Evolutionary conservation across 1,140 invertebrate genomes (phyloP), one percentile per base, ranked within the genome.

Genomic region (Drosophila trapezifrons): DNA sequence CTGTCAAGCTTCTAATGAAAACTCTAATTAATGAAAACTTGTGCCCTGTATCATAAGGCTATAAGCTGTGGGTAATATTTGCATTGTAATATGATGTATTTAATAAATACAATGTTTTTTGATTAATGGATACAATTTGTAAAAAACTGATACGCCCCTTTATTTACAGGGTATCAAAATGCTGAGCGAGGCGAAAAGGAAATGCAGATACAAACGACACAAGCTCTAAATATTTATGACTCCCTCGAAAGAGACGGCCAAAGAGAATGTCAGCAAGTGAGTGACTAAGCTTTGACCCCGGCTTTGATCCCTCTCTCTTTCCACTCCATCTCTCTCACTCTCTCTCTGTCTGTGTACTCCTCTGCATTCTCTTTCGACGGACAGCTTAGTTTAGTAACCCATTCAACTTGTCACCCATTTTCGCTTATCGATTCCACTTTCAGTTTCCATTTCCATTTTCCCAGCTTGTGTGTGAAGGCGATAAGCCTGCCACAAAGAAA

Each of bases 321-420:
- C 57, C 8, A 1, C 22, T 27, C 17, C n/a, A 5, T 17, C 17
- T 18, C 20, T 32, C 8, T 43, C 46, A 18, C 20, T 25, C 27
- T 12, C 4, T 35, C 12, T 35, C 9, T 13, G 40, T 35, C 20
- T 17, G 3, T 8, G 10, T 12, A 13, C 22, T 43, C 9, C 12
- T 9, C 18, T 25, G 13, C 54, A 15, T 59, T 47, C 32, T 22
- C 42, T 40, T 46, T 25, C 17, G 37, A n/a, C 20, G 22, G 7
- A 37, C 20, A 65, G 37, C 65, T 52, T 43, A 66, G 65, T 27
- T 52, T 63, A 43, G 60, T 62, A 73, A 71, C 91, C 82, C 91
- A 93, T 90, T 76, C 70, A 76, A 75, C 70, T 76, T 94, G 93
- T 93, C 70, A 76, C 59, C 72, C 58, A 57, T 64, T 76, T 76